These are phyloP conservation scores for Pseudotriccus pelzelni DNA, from an alignment of 2,797 vertebrate species.

Conservation along the genomic window DNA sequence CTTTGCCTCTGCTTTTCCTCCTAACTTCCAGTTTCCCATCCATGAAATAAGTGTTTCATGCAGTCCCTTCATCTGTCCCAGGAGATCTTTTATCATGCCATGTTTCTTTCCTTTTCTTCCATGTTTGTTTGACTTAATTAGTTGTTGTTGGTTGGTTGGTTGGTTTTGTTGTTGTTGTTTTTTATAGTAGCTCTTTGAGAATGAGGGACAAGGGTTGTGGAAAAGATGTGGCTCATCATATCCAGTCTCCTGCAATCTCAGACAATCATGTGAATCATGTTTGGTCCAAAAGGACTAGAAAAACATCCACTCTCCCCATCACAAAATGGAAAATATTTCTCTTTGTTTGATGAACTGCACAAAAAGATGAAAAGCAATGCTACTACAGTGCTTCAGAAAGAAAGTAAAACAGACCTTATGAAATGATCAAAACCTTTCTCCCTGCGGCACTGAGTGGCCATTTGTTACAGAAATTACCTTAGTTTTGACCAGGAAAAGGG, in stretches of 20 bases:
- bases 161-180: background rate
- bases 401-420: background rate
- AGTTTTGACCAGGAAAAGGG: background rate
- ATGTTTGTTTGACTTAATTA: background rate
- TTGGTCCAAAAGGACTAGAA: background rate
- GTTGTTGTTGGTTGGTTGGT: too few species aligned
- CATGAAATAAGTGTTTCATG: background rate
- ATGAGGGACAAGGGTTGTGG: background rate
- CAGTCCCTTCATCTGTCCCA: background rate
- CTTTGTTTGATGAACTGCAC: background rate
- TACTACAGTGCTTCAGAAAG: background rate
- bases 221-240: background rate
- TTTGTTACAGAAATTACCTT: background rate
- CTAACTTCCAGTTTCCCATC: background rate
- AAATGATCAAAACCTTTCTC: conserved; percentile 1
- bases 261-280: background rate
- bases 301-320: background rate
- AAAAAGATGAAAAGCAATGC: background rate
- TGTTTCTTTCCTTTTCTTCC: background rate
- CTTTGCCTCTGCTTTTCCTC: background rate
- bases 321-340: background rate
- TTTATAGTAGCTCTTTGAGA: background rate
- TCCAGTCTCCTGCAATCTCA: background rate
- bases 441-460: background rate
- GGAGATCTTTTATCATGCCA: background rate